Evolutionary conservation across 2,797 vertebrate species (phyloP).

Genomic region (Buphagus erythrorhynchus): DNA sequence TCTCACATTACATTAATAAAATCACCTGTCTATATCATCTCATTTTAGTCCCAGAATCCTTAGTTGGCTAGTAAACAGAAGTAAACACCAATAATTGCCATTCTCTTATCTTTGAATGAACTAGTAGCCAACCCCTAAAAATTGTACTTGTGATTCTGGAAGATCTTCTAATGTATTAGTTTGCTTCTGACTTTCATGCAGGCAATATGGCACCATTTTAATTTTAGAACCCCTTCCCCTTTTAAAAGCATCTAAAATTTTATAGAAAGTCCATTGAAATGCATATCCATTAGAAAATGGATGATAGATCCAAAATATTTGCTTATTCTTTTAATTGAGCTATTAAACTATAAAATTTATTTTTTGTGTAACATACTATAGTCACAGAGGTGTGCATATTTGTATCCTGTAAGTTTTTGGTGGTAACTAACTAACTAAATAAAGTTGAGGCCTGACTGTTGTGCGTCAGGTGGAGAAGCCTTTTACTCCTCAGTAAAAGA

Average conservation of each 20-base stretch:
- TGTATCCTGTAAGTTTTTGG: not conserved
- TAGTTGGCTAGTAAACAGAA: not conserved
- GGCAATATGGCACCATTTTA: conserved; percentile 69
- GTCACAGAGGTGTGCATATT: not conserved
- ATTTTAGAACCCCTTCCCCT: not conserved
- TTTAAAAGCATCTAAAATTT: not conserved
- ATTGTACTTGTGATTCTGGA: not conserved
- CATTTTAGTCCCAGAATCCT: not conserved
- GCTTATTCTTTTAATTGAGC: not conserved
- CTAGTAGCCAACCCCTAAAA: not conserved
- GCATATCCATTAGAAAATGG: not conserved
- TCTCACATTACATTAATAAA: not conserved
- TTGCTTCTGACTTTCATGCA: conserved; percentile 50
- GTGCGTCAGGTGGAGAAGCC: not conserved
- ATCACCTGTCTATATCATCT: not conserved
- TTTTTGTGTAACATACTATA: not conserved
- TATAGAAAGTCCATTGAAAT: not conserved
- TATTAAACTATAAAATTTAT: not conserved
- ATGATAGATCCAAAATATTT: not conserved
- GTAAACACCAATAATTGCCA: not conserved
- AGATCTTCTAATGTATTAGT: not conserved
- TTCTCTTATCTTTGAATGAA: not conserved
- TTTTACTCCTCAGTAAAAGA: not conserved
- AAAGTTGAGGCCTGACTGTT: not conserved
- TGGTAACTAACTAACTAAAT: not conserved